Percentiles rank a stretch among this genome's conserved stretches.
Evolutionary conservation across 2,888 invertebrate genomes (phyloP).

Genomic region (Selenia dentaria): DNA sequence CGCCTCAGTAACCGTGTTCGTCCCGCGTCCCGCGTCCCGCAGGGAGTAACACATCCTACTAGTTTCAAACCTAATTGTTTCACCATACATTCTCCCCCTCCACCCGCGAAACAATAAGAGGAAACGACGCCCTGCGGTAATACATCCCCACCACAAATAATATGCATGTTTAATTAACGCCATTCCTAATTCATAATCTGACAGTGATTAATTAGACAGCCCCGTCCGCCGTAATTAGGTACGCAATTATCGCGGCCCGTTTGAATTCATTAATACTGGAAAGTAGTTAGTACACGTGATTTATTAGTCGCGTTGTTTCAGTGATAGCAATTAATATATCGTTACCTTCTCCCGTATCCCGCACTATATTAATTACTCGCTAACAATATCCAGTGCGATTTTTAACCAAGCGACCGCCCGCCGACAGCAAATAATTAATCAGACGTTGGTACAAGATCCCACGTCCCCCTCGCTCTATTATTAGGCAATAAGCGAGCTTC

Average conservation of each 20-base stretch:
- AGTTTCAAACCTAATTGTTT: slow-evolving; percentile 67
- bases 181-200: slow-evolving; percentile 82
- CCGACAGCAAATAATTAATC: slow-evolving; percentile 63
- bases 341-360: slow-evolving; percentile 49
- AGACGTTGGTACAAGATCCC: slow-evolving; percentile 56
- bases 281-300: slow-evolving; percentile 70
- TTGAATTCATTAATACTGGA: slow-evolving; percentile 80
- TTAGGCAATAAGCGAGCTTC: slow-evolving; percentile 75
- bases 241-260: slow-evolving; percentile 80
- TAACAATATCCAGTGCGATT: slow-evolving; percentile 43
- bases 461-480: slow-evolving; percentile 67
- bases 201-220: slow-evolving; percentile 80
- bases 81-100: slow-evolving; percentile 31
- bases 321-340: slow-evolving; percentile 73
- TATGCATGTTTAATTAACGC: slow-evolving; percentile 81
- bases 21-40: slow-evolving; percentile 45
- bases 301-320: slow-evolving; percentile 66
- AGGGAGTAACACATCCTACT: slow-evolving; percentile 50
- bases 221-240: slow-evolving; percentile 78
- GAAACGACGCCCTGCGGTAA: slow-evolving; percentile 31
- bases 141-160: slow-evolving; percentile 68
- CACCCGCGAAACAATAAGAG: slow-evolving; percentile 26
- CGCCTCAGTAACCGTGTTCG: slow-evolving; percentile 39
- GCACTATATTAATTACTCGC: slow-evolving; percentile 50
- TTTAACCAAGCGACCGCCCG: slow-evolving; percentile 38